Percentiles rank a stretch among this genome's conserved stretches.
Evolutionary conservation across 2,888 invertebrate species (phyloP).

Genomic region (Eretmocerus hayati): DNA sequence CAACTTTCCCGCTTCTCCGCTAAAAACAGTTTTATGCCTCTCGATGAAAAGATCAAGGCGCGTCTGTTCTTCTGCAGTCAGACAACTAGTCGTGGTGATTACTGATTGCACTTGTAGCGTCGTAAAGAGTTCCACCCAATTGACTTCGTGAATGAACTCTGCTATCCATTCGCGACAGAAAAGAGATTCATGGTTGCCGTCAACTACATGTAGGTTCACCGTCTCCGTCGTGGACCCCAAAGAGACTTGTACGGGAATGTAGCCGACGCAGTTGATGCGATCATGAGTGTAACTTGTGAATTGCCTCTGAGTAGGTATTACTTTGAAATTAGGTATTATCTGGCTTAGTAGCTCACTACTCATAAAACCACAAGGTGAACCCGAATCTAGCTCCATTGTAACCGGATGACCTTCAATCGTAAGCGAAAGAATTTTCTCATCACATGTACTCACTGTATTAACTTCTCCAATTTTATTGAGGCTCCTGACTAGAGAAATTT

Average conservation of each 20-base stretch:
- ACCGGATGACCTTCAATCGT: not conserved
- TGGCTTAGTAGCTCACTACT: not conserved
- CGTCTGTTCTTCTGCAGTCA: not conserved
- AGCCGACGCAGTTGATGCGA: not conserved
- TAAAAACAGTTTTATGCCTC: conserved; percentile 9
- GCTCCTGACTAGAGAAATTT: not conserved
- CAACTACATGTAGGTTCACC: not conserved
- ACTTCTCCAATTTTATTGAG: not conserved
- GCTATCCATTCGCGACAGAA: not conserved
- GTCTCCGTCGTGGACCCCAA: not conserved
- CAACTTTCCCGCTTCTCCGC: conserved; percentile 9
- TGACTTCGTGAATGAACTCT: not conserved
- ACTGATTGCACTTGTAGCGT: not conserved
- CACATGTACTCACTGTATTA: not conserved
- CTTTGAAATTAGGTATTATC: not conserved
- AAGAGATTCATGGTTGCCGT: not conserved
- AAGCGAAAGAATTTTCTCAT: not conserved
- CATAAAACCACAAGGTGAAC: not conserved
- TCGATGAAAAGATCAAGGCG: not conserved
- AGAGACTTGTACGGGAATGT: not conserved
- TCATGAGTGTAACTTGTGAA: not conserved
- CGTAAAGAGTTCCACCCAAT: not conserved
- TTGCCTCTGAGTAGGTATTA: not conserved
- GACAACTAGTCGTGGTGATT: not conserved
- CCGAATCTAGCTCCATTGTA: not conserved